Evolutionary conservation across 2,113 vertebrate genomes (phyloP).

Genomic region (Scomber colias): DNA sequence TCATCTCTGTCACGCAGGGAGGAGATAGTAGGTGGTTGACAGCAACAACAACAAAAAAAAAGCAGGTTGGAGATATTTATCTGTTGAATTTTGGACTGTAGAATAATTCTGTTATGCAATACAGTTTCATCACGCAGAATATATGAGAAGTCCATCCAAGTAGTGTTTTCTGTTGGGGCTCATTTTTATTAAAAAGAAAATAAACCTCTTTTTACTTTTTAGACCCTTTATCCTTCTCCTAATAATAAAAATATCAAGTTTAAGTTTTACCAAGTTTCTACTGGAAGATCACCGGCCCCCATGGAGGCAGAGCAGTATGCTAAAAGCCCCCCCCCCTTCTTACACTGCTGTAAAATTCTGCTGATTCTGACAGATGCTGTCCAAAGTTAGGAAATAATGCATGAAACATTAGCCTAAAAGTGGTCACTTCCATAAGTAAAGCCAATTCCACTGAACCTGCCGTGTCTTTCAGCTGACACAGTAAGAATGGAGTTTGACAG

Average conservation of each 20-base stretch:
- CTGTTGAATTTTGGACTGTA: neutral
- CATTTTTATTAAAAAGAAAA: neutral
- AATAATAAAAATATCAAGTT: neutral
- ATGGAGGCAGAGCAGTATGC: constrained; percentile 3
- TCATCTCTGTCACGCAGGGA: constrained; percentile 32
- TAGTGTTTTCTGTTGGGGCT: neutral
- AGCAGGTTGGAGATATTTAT: constrained; percentile 15
- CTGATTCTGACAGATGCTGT: constrained; percentile 44
- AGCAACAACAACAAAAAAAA: neutral
- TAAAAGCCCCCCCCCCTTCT: neutral
- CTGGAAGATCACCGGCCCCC: neutral
- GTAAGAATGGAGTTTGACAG: constrained; percentile 57
- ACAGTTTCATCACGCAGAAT: neutral
- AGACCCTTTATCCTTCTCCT: neutral
- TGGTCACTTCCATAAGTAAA: constrained; percentile 24
- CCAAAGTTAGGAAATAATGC: constrained; percentile 58
- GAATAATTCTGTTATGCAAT: neutral
- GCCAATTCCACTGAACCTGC: constrained; percentile 37
- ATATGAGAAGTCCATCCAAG: neutral
- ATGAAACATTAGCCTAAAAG: constrained; percentile 43
- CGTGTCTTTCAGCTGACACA: constrained; percentile 49
- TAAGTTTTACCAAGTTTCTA: neutral
- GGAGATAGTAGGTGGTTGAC: constrained; percentile 12
- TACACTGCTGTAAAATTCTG: constrained; percentile 4
- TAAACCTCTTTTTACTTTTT: too few relatives aligned